Evolutionary conservation across 2,113 vertebrate genomes (phyloP).

Genomic region (Phalacrocorax brasilianus): DNA sequence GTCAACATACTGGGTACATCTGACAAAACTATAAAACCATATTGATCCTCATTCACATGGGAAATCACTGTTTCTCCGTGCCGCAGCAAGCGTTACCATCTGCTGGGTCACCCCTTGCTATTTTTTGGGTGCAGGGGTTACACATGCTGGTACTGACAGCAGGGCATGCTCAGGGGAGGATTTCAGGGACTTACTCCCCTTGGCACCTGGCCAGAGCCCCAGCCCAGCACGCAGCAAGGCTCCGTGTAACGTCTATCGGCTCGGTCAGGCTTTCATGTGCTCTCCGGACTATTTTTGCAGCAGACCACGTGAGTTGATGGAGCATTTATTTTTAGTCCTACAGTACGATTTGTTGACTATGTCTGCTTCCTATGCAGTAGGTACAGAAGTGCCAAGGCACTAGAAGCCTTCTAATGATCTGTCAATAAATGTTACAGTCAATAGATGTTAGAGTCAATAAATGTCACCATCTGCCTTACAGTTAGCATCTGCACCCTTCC

Average conservation of each 20-base stretch:
- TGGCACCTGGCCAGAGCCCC: neutral
- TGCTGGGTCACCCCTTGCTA: neutral
- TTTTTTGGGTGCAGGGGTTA: neutral
- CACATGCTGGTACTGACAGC: neutral
- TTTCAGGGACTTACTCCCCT: neutral
- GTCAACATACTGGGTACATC: neutral
- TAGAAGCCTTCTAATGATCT: neutral
- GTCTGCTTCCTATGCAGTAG: neutral
- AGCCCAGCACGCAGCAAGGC: neutral
- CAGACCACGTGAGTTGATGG: neutral
- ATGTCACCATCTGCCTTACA: neutral
- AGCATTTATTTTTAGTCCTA: constrained; percentile 54
- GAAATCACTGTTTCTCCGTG: neutral
- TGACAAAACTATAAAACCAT: neutral
- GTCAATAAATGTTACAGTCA: constrained; percentile 1
- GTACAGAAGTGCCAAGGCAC: neutral
- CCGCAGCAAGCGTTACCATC: neutral
- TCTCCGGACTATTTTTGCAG: neutral
- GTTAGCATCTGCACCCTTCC: neutral
- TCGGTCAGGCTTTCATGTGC: neutral
- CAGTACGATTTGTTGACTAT: neutral
- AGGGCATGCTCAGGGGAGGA: neutral
- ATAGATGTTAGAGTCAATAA: neutral
- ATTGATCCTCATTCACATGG: neutral
- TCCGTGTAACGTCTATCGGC: neutral